These are phyloP conservation scores for Chrysemys picta DNA, from an alignment of 2,113 vertebrate genomes.

Conservation along the genomic window DNA sequence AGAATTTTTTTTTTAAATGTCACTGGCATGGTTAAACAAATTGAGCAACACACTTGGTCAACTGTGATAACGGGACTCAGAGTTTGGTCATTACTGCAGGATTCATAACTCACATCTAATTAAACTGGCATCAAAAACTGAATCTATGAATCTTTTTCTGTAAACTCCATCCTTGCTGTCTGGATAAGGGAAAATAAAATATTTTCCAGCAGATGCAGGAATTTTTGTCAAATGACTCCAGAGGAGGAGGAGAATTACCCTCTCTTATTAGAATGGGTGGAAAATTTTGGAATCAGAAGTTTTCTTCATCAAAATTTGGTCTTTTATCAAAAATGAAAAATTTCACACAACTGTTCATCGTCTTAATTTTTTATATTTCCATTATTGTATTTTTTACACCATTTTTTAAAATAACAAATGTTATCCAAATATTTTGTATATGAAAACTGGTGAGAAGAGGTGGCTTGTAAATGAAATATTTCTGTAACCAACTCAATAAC, in stretches of 20 bases:
- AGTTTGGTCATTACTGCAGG: conserved; percentile 23
- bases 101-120: conserved; percentile 37
- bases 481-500: background rate
- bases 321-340: background rate
- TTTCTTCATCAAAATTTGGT: background rate
- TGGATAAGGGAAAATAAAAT: conserved; percentile 42
- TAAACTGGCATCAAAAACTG: conserved; percentile 18
- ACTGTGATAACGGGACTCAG: conserved; percentile 34
- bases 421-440: background rate
- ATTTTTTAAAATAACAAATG: fast-evolving
- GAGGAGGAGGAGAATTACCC: background rate
- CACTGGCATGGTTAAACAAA: background rate
- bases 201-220: background rate
- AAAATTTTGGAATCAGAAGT: background rate
- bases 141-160: conserved; percentile 54
- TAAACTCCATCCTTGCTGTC: conserved; percentile 18
- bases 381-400: background rate
- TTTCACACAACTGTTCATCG: background rate
- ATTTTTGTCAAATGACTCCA: conserved; percentile 32
- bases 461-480: background rate
- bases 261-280: background rate
- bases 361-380: background rate
- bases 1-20: background rate
- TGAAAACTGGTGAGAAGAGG: background rate
- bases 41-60: background rate